Base-by-base conservation (phyloP, 2,113 vertebrate species). In the Cyprinus carpio region DNA sequence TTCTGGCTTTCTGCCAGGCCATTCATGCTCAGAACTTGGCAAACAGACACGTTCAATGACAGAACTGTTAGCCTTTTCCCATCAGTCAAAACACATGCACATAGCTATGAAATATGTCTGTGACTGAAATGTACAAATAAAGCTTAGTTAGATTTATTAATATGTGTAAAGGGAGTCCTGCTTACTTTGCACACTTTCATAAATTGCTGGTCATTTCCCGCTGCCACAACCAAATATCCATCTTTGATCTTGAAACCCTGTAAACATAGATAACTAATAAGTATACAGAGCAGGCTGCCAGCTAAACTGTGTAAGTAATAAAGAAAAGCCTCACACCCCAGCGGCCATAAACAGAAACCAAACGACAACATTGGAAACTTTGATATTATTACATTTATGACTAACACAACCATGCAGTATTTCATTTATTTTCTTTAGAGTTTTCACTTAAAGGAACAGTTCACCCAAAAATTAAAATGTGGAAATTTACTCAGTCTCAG, bases 161-260 rank as follows among this genome's bases (percentile, higher is more conserved):
- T 16, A 77, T 75, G 49, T 18, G 13, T 58, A 34, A 58, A 34
- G 23, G 37, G 40, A 29, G n/a, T 18, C 9, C 40, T 56, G 31
- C 82, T 94, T 93, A 99, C 98, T 94, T 96, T 94, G 91, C 97
- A 98, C 60, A 97, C 89, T 82, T 89, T 93, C 86, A 94, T 89
- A 92, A 98, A 99, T 88, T 99, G 97, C 31, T 94, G 93, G 88
- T 99, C 92, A 76, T 97, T 99, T 87, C 96, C 97, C 84, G 97
- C 95, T 87, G 96, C 98, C 27, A 99, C 93, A 49, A 99, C 94
- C 0, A 99, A 51, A 91, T 97, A 96, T 81, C 96, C 96, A 56
- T 99, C 97, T 91, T 93, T 95, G 83, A 97, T 97, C 89, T 90
- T 95, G 92, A 99, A 99, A 75, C 95, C 96, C 97, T 99, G 90